Evolutionary conservation across 2,888 invertebrate genomes (phyloP).

Genomic region (Philereme vetulata): DNA sequence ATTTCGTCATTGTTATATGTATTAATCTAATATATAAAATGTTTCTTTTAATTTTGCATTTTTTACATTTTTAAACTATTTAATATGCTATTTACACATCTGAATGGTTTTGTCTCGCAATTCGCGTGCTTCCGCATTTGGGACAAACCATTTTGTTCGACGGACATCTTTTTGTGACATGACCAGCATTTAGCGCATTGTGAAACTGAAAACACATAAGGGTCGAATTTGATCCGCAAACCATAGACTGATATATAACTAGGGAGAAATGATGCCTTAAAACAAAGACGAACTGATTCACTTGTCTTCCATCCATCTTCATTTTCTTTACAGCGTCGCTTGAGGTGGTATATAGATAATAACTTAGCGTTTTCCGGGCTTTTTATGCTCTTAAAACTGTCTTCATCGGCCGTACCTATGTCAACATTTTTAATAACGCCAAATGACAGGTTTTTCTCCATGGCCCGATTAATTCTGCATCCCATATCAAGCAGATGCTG

Average conservation of each 20-base stretch:
- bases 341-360: background rate
- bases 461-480: too few species aligned
- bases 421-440: too few species aligned
- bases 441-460: too few species aligned
- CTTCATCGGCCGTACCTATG: background rate
- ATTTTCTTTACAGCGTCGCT: background rate
- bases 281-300: conserved; percentile 1
- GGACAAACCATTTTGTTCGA: too few species aligned
- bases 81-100: conserved; percentile 22
- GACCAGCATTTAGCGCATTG: conserved; percentile 14
- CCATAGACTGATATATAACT: background rate
- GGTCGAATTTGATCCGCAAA: background rate
- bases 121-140: conserved; percentile 20
- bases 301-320: conserved; percentile 2
- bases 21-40: conserved; percentile 14
- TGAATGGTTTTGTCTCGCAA: conserved; percentile 12
- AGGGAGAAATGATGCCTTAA: background rate
- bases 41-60: too few species aligned
- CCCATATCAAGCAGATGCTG: too few species aligned
- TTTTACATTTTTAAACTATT: too few species aligned
- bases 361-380: too few species aligned
- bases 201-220: conserved; percentile 1
- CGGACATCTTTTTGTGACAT: conserved; percentile 8
- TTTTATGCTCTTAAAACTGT: background rate
- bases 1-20: too few species aligned